Percentiles rank a stretch among this genome's conserved stretches.
phyloP scores from a whole-genome alignment of 2,888 invertebrate genomes.

The Saturnia japonica region DNA sequence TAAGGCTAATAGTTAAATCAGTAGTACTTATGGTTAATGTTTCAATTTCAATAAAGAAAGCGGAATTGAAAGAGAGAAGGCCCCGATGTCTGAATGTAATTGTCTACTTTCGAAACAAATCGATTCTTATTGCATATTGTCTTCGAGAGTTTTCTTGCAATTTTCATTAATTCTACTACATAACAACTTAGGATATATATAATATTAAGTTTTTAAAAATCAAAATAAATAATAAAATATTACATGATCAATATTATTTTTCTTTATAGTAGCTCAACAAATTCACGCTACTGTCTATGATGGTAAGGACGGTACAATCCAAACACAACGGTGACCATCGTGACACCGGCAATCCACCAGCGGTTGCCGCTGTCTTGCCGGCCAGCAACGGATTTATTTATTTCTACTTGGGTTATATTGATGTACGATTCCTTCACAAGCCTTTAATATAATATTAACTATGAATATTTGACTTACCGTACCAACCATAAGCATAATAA shows the following conservation, averaged over 20 bases:
- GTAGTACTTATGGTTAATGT: constrained; percentile 47
- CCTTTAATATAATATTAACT: neutral
- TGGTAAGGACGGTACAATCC: no score
- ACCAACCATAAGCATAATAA: neutral
- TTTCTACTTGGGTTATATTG: neutral
- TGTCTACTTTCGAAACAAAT: constrained; percentile 64
- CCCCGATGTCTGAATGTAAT: constrained; percentile 62
- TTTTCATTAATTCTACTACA: constrained; percentile 67
- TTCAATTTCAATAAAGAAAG: constrained; percentile 64
- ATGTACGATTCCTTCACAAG: neutral
- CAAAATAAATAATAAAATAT: neutral
- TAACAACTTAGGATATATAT: constrained; percentile 45
- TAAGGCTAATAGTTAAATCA: constrained; percentile 42
- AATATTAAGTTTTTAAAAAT: no score
- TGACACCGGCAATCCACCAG: no score
- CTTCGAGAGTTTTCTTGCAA: constrained; percentile 61
- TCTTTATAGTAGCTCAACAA: no score
- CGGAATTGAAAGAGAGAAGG: constrained; percentile 68
- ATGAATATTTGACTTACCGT: neutral
- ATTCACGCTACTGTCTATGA: no score
- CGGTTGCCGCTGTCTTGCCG: no score
- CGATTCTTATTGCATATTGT: constrained; percentile 72
- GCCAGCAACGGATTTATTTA: neutral
- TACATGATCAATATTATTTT: no score
- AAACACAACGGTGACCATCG: no score